phyloP scores from a whole-genome alignment of 35 echinoderm and acorn worm genomes.

The Ophioderma brevispina region DNA sequence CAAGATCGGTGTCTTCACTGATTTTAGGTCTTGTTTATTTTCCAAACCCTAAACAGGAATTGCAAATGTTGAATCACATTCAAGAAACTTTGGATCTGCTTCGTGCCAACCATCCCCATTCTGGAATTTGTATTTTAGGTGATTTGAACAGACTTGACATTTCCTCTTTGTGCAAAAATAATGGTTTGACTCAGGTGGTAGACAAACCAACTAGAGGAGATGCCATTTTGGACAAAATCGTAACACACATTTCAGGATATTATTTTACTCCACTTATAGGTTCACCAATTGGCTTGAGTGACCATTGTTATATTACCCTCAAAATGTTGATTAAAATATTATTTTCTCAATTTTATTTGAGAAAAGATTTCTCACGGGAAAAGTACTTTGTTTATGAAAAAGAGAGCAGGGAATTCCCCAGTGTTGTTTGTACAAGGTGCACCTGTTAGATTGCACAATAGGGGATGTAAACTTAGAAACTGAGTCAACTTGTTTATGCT shows the following conservation, averaged over 20 bases:
- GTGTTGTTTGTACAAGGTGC: too few species aligned
- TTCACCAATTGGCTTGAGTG: conserved; percentile 31
- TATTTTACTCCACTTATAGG: not conserved
- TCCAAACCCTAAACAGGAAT: not conserved
- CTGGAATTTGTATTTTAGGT: conserved; percentile 44
- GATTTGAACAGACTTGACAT: conserved; percentile 41
- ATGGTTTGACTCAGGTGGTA: conserved; percentile 22
- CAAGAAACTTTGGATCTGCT: not conserved
- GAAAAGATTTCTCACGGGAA: too few species aligned
- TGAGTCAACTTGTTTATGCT: too few species aligned
- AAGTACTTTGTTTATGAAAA: too few species aligned
- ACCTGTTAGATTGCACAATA: too few species aligned
- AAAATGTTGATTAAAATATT: too few species aligned
- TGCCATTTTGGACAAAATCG: conserved; percentile 29
- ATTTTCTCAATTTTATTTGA: too few species aligned
- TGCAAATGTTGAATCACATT: not conserved
- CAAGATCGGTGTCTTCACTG: not conserved
- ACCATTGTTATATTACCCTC: too few species aligned
- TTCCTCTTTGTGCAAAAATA: not conserved
- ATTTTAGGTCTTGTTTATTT: not conserved
- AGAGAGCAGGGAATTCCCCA: too few species aligned
- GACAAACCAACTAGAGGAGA: conserved; percentile 25
- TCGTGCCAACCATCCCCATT: conserved; percentile 3
- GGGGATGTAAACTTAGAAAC: too few species aligned
- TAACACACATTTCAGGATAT: conserved; percentile 6